Conservation (phyloP, 2,797 vertebrate genomes). For the Myoxocephalus aenaeus region DNA sequence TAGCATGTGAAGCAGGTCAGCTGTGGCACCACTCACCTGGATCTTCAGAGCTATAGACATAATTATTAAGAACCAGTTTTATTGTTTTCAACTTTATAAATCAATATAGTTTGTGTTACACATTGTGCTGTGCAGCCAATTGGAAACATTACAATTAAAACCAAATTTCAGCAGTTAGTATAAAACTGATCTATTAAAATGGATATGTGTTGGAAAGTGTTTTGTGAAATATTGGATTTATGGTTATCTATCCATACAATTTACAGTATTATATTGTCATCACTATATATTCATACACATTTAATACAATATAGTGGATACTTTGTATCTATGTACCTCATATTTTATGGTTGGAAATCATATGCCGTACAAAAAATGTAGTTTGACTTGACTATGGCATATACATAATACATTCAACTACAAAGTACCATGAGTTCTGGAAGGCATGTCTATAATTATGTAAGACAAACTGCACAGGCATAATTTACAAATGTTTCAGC, state of each 20-base stretch:
- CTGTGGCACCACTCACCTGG: slow-evolving; percentile 83
- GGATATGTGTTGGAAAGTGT: background rate
- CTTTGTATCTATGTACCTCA: background rate
- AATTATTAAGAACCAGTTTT: background rate
- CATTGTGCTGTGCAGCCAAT: background rate
- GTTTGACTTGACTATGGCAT: background rate
- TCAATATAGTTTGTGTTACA: background rate
- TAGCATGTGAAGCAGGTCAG: slow-evolving; percentile 80
- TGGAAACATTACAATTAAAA: background rate
- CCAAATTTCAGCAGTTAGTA: background rate
- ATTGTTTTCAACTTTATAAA: background rate
- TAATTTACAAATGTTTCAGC: background rate
- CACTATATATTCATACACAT: background rate
- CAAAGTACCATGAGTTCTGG: background rate
- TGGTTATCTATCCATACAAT: background rate
- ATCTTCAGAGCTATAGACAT: slow-evolving; percentile 81
- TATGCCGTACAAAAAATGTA: background rate
- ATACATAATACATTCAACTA: background rate
- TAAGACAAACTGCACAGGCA: background rate
- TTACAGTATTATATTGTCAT: background rate
- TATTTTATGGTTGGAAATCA: background rate
- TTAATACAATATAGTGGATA: background rate
- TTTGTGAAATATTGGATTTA: background rate
- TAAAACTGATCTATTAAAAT: background rate
- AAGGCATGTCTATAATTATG: slow-evolving; percentile 1